A percentile compares a stretch with the other conserved stretches of the same genome.
Evolutionary conservation across 2,797 vertebrate genomes (phyloP).

Genomic region (Chrysocyon brachyurus): DNA sequence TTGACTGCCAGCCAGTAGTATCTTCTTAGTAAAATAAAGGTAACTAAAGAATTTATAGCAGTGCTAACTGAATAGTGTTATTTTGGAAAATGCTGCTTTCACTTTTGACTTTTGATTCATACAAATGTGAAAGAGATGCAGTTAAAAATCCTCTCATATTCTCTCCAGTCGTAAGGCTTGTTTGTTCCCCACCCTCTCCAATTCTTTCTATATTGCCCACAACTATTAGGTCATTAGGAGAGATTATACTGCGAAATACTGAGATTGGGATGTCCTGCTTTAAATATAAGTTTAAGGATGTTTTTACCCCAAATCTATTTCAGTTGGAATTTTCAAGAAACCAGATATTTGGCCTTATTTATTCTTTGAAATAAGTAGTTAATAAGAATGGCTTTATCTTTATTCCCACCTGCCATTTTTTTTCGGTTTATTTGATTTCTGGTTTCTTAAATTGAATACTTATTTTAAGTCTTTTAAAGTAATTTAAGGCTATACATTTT

Average conservation of each 20-base stretch:
- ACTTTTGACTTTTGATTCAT: not conserved
- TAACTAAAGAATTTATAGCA: constrained; percentile 15
- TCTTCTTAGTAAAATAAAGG: not conserved
- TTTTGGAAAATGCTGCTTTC: constrained; percentile 15
- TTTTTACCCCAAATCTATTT: constrained; percentile 3
- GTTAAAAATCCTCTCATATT: constrained; percentile 9
- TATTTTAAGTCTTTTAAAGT: not conserved
- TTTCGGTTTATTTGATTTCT: constrained; percentile 18
- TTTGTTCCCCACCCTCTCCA: not conserved
- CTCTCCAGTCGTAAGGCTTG: not conserved
- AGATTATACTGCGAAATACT: not conserved
- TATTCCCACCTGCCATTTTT: not conserved
- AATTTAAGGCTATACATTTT: not conserved
- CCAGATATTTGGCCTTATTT: not conserved
- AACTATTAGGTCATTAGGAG: constrained; percentile 4
- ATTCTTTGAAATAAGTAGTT: not conserved
- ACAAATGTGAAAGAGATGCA: not conserved
- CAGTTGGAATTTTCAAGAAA: not conserved
- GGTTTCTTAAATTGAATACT: not conserved
- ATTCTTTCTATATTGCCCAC: not conserved
- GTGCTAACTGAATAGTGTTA: not conserved
- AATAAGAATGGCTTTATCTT: not conserved
- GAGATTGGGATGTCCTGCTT: not conserved
- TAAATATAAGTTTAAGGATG: not conserved
- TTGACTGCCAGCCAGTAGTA: not conserved